Evolutionary conservation across 2,888 invertebrate species (phyloP), one percentile per base, ranked within the genome.

Genomic region (Nemurella pictetii): DNA sequence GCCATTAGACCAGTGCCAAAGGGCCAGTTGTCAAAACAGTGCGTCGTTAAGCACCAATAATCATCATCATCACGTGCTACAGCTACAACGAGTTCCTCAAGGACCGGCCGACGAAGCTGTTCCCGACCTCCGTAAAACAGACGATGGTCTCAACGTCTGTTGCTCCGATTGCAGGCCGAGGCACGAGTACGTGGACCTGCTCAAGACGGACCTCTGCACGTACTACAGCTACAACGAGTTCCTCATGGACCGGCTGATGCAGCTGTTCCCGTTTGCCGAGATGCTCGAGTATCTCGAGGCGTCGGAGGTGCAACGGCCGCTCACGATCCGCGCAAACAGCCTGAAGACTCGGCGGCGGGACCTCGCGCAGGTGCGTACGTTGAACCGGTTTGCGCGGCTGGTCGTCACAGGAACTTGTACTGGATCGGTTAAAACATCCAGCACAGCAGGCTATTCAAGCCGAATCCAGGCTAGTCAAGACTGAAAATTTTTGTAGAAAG

Each of bases 181-280:
- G 36, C 92, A 93, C 85, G 98, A 98, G 87, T 99, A 99, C 89
- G 90, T 96, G 25, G 93, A 94, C 0, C 91, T 97, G 83, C 91
- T 99, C 55, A 93, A 93, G 84, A 93, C 93, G 88, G 99, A 99
- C 91, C 92, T 99, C 83, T 98, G 98, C 89, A 92, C 93, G 30
- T 99, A 98, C 90, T 99, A 99, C 92, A 97, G 97, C 89, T 99
- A 99, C 90, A 99, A 99, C 91, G 95, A 96, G 85, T 99, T 96
- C 90, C 91, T 99, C 25, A 98, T 99, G 96, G 95, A 95, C 87
- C 95, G 95, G 89, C 91, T 99, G 0, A 95, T 98, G 94, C 95
- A 98, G 88, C 93, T 98, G 88, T 98, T 99, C 89, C 94, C 97
- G 1, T 90, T 97, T 0, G 93, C 94, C 86, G 97, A 98, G 91